Percentiles rank a stretch among this genome's conserved stretches.
Conservation (phyloP, 1,140 invertebrate genomes). For the Ips typographus region DNA sequence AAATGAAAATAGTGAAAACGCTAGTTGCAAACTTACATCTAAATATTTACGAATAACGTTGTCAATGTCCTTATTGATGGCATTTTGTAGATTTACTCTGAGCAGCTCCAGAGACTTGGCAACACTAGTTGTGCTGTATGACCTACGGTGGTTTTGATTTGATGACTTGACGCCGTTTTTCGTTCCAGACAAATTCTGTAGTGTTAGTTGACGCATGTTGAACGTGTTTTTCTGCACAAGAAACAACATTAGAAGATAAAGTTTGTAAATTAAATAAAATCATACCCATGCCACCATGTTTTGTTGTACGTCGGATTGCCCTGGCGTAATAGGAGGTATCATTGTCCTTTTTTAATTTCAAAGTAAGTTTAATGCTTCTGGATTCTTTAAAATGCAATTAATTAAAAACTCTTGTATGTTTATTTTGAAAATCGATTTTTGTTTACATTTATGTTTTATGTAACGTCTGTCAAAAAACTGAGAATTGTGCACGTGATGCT, state of each 20-base stretch:
- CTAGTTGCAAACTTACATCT: constrained; percentile 57
- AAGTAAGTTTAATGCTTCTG: too few relatives aligned
- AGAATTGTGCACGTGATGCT: too few relatives aligned
- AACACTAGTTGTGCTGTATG: constrained; percentile 56
- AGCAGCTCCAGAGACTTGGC: constrained; percentile 74
- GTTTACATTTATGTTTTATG: too few relatives aligned
- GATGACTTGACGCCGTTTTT: constrained; percentile 57
- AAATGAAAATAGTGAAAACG: neutral
- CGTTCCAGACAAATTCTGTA: constrained; percentile 58
- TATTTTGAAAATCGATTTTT: too few relatives aligned
- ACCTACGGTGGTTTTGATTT: constrained; percentile 51
- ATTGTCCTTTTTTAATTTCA: constrained; percentile 35
- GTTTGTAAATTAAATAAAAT: constrained; percentile 8
- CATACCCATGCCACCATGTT: constrained; percentile 52
- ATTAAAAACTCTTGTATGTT: too few relatives aligned
- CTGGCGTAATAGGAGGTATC: constrained; percentile 51
- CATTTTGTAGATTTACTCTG: constrained; percentile 71
- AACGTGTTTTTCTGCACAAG: constrained; percentile 58
- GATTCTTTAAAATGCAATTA: too few relatives aligned
- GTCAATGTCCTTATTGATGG: constrained; percentile 77
- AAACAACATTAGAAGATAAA: neutral
- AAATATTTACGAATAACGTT: constrained; percentile 73
- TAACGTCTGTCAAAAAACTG: too few relatives aligned
- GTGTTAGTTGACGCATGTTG: constrained; percentile 63
- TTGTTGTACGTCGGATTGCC: constrained; percentile 48